Percentiles rank a stretch among this genome's conserved stretches.
phyloP scores from a whole-genome alignment of 64 coral and sea anemone genomes.

The Stylophora pistillata region DNA sequence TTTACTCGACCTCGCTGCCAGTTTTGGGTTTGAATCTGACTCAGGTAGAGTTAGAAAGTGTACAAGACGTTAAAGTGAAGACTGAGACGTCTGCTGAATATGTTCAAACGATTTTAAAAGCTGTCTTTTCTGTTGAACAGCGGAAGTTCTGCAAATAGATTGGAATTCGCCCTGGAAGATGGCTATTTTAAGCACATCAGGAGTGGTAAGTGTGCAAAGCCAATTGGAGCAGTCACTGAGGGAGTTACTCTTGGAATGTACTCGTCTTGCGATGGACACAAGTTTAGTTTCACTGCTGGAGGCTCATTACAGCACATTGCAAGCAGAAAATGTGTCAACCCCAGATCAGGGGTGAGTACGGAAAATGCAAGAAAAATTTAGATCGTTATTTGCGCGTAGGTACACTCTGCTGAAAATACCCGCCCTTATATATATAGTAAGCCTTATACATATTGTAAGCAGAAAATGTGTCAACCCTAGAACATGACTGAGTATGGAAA shows the following conservation, averaged over 20 bases:
- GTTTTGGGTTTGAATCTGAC: too few species aligned
- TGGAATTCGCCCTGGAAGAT: conserved; percentile 76
- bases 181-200: conserved; percentile 72
- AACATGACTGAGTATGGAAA: conserved; percentile 63
- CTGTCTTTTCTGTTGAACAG: neutral
- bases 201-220: conserved; percentile 74
- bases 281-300: conserved; percentile 92
- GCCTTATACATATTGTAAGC: conserved; percentile 85
- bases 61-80: too few species aligned
- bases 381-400: too few species aligned
- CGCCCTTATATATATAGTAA: too few species aligned
- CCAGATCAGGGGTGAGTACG: conserved; percentile 71
- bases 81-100: too few species aligned
- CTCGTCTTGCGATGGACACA: conserved; percentile 70
- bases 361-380: neutral
- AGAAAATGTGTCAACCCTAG: conserved; percentile 82
- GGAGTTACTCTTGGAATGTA: conserved; percentile 79
- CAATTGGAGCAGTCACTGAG: conserved; percentile 48
- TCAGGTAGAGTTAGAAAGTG: too few species aligned
- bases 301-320: conserved; percentile 90
- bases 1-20: too few species aligned
- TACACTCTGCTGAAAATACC: too few species aligned
- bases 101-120: neutral
- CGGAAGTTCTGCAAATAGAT: conserved; percentile 8
- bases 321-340: conserved; percentile 88